Conservation (phyloP, 1,140 invertebrate species). For the Agrilus planipennis region DNA sequence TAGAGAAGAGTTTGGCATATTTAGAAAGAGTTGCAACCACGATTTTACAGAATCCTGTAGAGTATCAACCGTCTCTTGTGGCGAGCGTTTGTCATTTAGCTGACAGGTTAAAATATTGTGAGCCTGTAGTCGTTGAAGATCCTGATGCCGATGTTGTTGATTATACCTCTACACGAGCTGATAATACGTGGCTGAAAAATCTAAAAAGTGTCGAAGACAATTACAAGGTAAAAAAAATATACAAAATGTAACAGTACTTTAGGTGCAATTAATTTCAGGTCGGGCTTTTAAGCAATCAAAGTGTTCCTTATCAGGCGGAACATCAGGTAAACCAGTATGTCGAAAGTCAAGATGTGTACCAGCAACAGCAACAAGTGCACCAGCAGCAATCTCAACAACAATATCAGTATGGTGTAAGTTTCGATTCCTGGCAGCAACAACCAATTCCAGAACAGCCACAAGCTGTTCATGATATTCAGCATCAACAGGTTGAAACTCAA, state of each 20-base stretch:
- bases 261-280: too few relatives aligned
- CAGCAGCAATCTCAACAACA: constrained; percentile 10
- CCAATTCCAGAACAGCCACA: too few relatives aligned
- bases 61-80: constrained; percentile 47
- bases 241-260: too few relatives aligned
- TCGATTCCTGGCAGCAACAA: neutral
- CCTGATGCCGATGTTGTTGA: constrained; percentile 24
- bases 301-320: neutral
- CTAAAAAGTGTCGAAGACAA: constrained; percentile 34
- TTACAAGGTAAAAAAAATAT: constrained; percentile 24
- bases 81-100: constrained; percentile 52
- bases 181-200: constrained; percentile 42
- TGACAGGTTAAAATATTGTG: constrained; percentile 65
- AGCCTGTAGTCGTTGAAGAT: constrained; percentile 46
- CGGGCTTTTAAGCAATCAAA: constrained; percentile 6
- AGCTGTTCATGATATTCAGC: too few relatives aligned
- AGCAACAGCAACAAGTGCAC: constrained; percentile 25
- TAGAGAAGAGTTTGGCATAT: constrained; percentile 69
- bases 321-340: neutral
- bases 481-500: too few relatives aligned
- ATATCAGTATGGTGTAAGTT: neutral
- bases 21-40: constrained; percentile 64
- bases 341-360: constrained; percentile 23
- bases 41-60: constrained; percentile 45
- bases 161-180: constrained; percentile 24